A percentile compares a stretch with the other conserved stretches of the same genome.
Evolutionary conservation across 2,888 invertebrate species (phyloP).

Genomic region (Tenthredo scrophulariae): DNA sequence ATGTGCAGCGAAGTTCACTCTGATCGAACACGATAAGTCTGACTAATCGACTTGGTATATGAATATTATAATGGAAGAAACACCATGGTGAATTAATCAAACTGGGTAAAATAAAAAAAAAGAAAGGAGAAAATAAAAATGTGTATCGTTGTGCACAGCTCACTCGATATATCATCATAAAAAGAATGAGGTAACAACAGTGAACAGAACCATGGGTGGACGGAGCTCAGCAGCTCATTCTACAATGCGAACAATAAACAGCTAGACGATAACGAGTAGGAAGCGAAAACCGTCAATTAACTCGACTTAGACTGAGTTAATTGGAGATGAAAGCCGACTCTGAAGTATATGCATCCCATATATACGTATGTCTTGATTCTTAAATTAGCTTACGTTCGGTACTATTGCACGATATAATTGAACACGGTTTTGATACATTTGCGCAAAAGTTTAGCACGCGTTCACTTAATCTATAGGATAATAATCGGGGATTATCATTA

Average conservation of each 20-base stretch:
- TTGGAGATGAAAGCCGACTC: slow-evolving; percentile 48
- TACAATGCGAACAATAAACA: slow-evolving; percentile 34
- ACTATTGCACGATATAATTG: too few species aligned
- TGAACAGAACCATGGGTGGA: neutral
- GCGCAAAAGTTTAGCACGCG: neutral
- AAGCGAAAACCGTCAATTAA: slow-evolving; percentile 49
- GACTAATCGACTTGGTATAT: slow-evolving; percentile 9
- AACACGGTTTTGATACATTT: neutral
- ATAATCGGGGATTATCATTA: too few species aligned
- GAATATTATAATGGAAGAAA: neutral
- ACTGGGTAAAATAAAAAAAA: neutral
- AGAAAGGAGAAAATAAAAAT: neutral
- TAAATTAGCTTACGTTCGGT: neutral
- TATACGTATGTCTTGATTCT: slow-evolving; percentile 23
- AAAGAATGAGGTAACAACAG: neutral
- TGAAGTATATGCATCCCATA: neutral
- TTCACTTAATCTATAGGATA: too few species aligned
- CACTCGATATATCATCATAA: too few species aligned
- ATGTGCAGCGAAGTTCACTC: too few species aligned
- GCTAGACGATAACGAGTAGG: slow-evolving; percentile 23
- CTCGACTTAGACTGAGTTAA: slow-evolving; percentile 37
- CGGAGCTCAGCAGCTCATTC: neutral
- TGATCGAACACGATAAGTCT: slow-evolving; percentile 3
- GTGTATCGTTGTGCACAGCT: too few species aligned
- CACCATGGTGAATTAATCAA: neutral